Evolutionary conservation across 2,888 invertebrate genomes (phyloP), one percentile per base, ranked within the genome.

Genomic region (Pogonocherus hispidulus): DNA sequence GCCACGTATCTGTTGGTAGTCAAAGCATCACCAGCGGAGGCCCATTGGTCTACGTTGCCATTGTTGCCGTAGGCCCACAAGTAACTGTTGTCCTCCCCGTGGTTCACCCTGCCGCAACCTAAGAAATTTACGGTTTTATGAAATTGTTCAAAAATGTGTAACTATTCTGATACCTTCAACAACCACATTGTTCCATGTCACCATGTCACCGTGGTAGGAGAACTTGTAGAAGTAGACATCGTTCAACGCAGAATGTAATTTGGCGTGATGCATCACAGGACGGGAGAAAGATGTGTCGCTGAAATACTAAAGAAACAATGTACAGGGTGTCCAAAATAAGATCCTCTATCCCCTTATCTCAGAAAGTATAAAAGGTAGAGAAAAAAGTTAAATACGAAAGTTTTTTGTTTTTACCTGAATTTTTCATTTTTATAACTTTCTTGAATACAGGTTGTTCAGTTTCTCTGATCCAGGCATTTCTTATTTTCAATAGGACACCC

Each of bases 1-100:
- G 67, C 69, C 22, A 76, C 73, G 16, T 75, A 69, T 49, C 75
- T 66, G 37, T 73, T 71, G 20, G 72, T 75, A 0, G 75, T 75
- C 4, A 67, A 49, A 35, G 72, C 68, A 49, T 77, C 78, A 11
- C 46, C 57, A 63, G 70, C 62, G 14, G 76, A 67, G 63, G 73
- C 77, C 60, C 71, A 66, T 14, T 66, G 71, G 11, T 74, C 49
- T 59, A 76, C 74, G 14, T 64, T 72, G 19, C 63, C 63, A 37
- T 69, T 72, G 49, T 71, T 22, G 6, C 23, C 71, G 16, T 14
- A 41, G 3, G 41, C 41, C 41, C 41, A 37, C 8, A 37, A 9
- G 41, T 41, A 41, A 1, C n/a, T 14, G 16, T 41, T 41, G 5
- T 41, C 41, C n/a, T 4, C 41, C 16, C 14, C 41, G 14, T 41